Base-by-base conservation (phyloP, 2,113 vertebrate species). In the Cariama cristata region DNA sequence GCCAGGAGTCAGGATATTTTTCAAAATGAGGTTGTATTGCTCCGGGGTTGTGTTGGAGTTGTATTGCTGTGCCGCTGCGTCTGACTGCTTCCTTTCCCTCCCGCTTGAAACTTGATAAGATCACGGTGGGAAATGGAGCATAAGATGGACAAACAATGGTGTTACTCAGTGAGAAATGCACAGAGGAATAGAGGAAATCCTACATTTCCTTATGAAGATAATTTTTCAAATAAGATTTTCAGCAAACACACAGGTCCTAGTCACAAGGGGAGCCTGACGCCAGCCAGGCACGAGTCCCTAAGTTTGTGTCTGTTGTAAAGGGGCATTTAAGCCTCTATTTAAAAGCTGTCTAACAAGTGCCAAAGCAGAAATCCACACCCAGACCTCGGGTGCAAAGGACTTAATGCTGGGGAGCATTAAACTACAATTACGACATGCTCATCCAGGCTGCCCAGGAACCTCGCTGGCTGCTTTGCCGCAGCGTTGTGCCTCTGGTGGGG, bases 171-270 rank as follows among this genome's bases (percentile, higher is more conserved):
- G 60, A 96, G 83, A 95, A 92, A 91, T 26, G 53, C 69, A 56
- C 64, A 45, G 26, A 67, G 75, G 68, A 93, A 95, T 93, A 96
- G 64, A 96, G 95, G 95, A 97, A 96, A 91, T 89, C 56, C 86
- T 92, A 56, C 58, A 53, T 95, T 96, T 95, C 91, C 83, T 95
- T 85, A 86, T 23, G 30, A 87, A 95, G 80, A 91, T 91, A 92
- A 90, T n/a, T 91, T 96, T 92, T 67, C 68, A 79, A 88, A 60
- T 79, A 90, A 86, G 90, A 63, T 44, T 80, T 84, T 23, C 67
- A 40, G 68, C 40, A 69, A 85, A 90, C 42, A 45, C 1, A 0
- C 35, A 71, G 69, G 52, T 80, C 73, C 49, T 66, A 59, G 60
- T 64, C 66, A 64, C 56, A 68, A 64, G 30, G 33, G 45, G 7